Base-by-base conservation (phyloP, 2,888 invertebrate species). In the Netelia virgata region DNA sequence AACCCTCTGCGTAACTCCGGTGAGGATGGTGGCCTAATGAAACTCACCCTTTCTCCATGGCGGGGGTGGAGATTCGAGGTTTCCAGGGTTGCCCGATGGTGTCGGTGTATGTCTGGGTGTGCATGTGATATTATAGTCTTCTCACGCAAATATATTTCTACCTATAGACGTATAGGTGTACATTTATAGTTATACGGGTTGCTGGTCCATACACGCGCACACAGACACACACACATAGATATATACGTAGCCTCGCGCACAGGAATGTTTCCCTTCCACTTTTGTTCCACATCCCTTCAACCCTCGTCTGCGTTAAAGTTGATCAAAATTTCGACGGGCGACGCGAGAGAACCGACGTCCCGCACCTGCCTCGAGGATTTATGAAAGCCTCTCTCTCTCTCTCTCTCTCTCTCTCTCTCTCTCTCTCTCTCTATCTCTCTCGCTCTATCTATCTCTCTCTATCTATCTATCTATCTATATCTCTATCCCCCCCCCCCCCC, bases 261-360 rank as follows among this genome's bases (percentile, higher is more conserved):
- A 28, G 28, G 28, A 64, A 64, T 41, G 14, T 64, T 41, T 57
- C 74, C 64, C 18, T 41, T 47, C 3, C 55, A 11, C n/a, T 16
- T 23, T 47, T 43, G 61, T 47, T 18, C 47, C 16, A 14, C n/a
- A 8, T n/a, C 59, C 10, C 55, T 75, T 74, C 55, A 41, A 16
- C 53, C 63, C 28, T 43, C 36, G 55, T 36, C 59, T 68, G 55
- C 76, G 76, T 66, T 76, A 66, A 82, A 76, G 76, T 82, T 76
- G 70, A 82, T 82, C 82, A 76, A 82, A 82, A 82, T 82, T 80
- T 82, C 70, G 82, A 82, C 72, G 64, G n/a, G 43, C 11, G 68
- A 61, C 50, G 74, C 73, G 53, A 50, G 20, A 75, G 55, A 36
- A 36, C 36, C 68, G 68, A 69, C 81, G 69, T 68, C 36, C 43